phyloP scores from a whole-genome alignment of 2,888 invertebrate genomes.

The Orthosia gothica region DNA sequence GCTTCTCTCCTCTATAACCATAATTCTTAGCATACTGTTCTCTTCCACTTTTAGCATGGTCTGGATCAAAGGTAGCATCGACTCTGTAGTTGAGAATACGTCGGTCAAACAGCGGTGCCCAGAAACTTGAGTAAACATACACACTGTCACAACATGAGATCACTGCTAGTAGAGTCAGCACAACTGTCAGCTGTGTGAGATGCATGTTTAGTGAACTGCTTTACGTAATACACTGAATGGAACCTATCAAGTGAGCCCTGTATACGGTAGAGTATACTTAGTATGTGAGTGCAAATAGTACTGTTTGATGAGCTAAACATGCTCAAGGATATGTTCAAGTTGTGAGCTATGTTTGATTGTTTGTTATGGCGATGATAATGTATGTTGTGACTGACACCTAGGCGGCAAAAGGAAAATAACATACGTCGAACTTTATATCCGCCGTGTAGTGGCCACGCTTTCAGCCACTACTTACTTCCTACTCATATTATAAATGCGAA shows the following conservation, averaged over 20 bases:
- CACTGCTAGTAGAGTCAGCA: conserved; percentile 9
- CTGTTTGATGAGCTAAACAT: conserved; percentile 54
- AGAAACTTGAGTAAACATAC: conserved; percentile 84
- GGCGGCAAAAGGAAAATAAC: too few relatives aligned
- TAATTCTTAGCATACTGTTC: conserved; percentile 74
- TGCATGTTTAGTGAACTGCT: conserved; percentile 22
- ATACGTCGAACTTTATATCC: too few relatives aligned
- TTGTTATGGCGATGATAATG: conserved; percentile 16
- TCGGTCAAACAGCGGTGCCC: conserved; percentile 84
- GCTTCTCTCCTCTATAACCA: conserved; percentile 80
- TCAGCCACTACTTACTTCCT: too few relatives aligned
- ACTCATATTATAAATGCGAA: too few relatives aligned
- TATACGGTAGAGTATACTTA: conserved; percentile 6
- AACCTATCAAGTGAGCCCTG: background rate
- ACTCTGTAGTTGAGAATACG: conserved; percentile 83
- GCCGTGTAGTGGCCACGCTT: too few relatives aligned
- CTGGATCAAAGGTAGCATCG: conserved; percentile 79
- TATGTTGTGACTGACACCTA: conserved; percentile 26
- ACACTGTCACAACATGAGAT: conserved; percentile 68
- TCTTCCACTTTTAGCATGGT: conserved; percentile 73
- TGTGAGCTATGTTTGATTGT: conserved; percentile 7
- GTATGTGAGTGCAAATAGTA: conserved; percentile 35
- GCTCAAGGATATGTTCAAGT: conserved; percentile 52
- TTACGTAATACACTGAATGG: conserved; percentile 28
- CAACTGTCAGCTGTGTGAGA: background rate